Base-by-base conservation (phyloP, 2,113 vertebrate genomes). In the Sakesphorus luctuosus region DNA sequence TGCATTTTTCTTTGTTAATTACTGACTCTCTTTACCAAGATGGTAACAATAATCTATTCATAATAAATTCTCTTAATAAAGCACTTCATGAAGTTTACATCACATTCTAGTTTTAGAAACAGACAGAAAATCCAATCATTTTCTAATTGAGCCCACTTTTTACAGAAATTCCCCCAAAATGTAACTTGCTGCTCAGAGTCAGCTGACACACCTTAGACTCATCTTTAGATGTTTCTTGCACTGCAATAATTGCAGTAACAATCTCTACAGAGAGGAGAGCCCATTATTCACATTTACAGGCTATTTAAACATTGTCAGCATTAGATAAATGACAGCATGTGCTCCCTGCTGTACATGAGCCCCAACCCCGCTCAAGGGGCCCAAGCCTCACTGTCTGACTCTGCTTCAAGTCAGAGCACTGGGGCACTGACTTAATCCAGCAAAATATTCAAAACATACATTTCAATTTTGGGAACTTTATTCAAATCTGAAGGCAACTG, bases 401-500 rank as follows among this genome's bases (percentile, higher is more conserved):
- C 2, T 3, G 23, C 52, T 61, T 26, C 69, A 71, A 84, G 65
- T 61, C 53, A 79, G 65, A 81, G 50, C 36, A 44, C 49, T 72
- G 67, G 26, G 25, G 36, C 65, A 6, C 31, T 44, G 46, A 76
- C 69, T 87, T 80, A 24, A 66, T 59, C 36, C 78, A 61, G 92
- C 87, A 84, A 87, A 83, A 47, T 71, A 94, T 85, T 85, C 69
- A 89, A 87, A 95, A 83, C 72, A 56, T 19, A 66, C 63, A 73
- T 95, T 94, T 93, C 63, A 85, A 49, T 90, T 92, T 94, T 46
- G 49, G 58, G 50, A 52, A 79, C 83, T 97, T 90, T 98, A 97
- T 97, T 97, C 94, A 97, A 96, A 98, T 97, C 50, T 82, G 71
- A 85, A 94, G 94, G 88, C 14, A 87, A 91, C 93, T 73, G 58